These are phyloP conservation scores for Onychostruthus taczanowskii DNA, from an alignment of 2,113 vertebrate species.

Conservation along the genomic window DNA sequence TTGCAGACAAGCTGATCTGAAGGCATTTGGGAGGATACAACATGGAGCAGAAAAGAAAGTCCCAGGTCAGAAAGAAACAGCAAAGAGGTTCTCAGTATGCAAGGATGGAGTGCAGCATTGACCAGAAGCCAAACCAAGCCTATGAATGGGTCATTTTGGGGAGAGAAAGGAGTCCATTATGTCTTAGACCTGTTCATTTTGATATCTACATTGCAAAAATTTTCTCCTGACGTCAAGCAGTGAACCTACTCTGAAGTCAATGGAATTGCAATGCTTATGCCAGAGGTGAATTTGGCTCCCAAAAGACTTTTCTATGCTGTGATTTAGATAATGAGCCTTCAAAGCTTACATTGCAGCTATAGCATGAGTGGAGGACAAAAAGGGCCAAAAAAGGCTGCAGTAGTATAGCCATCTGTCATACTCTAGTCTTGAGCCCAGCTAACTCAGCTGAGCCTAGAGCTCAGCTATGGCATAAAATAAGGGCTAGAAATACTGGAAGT, in stretches of 20 bases:
- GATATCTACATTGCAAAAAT: slow-evolving; percentile 27
- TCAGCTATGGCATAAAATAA: not conserved
- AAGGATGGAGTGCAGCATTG: not conserved
- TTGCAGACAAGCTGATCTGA: not conserved
- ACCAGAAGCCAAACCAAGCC: not conserved
- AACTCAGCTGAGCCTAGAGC: not conserved
- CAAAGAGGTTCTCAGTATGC: not conserved
- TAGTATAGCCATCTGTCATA: not conserved
- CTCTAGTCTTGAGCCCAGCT: not conserved
- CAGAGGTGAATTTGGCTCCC: slow-evolving; percentile 15
- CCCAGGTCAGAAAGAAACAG: not conserved
- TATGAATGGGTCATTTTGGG: not conserved
- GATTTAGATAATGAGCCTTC: slow-evolving; percentile 13
- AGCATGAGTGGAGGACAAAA: not conserved
- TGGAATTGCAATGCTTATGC: slow-evolving; percentile 7
- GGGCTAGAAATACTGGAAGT: not conserved
- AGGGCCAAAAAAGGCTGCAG: not conserved
- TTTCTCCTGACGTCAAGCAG: not conserved
- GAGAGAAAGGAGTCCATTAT: not conserved
- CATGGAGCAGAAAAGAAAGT: not conserved
- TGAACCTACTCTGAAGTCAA: slow-evolving; percentile 17
- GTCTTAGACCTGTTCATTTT: not conserved
- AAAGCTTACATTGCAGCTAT: not conserved
- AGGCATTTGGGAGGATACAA: not conserved
- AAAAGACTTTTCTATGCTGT: not conserved